Evolutionary conservation across 2,797 vertebrate species (phyloP), one percentile per base, ranked within the genome.

Genomic region (Mallotus villosus): DNA sequence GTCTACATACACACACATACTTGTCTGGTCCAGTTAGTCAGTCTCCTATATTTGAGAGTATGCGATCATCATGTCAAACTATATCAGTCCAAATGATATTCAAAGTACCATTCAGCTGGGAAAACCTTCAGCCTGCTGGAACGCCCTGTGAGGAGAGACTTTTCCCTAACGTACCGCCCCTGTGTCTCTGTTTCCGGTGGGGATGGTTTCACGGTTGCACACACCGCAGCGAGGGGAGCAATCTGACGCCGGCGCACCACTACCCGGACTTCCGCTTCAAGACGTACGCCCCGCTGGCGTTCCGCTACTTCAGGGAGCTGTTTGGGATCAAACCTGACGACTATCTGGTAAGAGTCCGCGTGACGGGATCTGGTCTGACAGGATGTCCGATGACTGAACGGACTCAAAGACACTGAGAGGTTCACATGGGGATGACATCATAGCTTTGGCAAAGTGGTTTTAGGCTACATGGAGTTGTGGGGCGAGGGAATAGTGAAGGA

Each of bases 181-280:
- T 67, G 12, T 83, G 64, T 82, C 81, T 78, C 75, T 69, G 69
- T 82, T 80, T 73, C n/a, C 37, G 60, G 41, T 27, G 0, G 55
- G 63, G 19, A 27, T 78, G 70, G 24, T 21, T 55, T 70, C 12
- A 67, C 74, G n/a, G 21, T 75, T 5, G 4, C 72, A 63, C 32
- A 63, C 32, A 64, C 62, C 62, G 37, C 89, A 99, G 97, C 62
- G 97, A 98, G 94, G 97, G 97, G 66, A 99, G 97, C 90, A 99
- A 97, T 90, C 90, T 99, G 86, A 99, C 97, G 21, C 97, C 97
- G 53, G 97, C 97, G 8, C 97, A 99, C 87, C 97, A 96, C 89
- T 99, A 96, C 78, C 96, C 97, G 12, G 97, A 99, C 90, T 99
- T 99, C 90, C 95, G 96, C 86, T 98, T 99, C 89, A 99, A 99